Evolutionary conservation across 2,113 vertebrate species (phyloP).

Genomic region (Laticauda colubrina): DNA sequence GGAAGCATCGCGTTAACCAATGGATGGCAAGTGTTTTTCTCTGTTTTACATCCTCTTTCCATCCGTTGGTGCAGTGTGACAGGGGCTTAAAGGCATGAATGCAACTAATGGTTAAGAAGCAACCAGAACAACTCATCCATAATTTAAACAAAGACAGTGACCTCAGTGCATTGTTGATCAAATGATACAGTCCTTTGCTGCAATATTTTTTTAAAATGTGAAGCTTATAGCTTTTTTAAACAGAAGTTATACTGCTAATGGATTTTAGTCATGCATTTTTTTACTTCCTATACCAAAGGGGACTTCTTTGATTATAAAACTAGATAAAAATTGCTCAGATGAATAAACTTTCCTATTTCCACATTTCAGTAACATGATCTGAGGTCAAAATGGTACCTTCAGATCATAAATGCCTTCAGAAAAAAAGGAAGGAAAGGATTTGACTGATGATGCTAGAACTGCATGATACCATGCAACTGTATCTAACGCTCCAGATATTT

Average conservation of each 20-base stretch:
- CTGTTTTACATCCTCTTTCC: too few species aligned
- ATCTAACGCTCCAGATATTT: not conserved
- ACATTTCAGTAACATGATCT: not conserved
- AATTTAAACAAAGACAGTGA: not conserved
- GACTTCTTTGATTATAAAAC: not conserved
- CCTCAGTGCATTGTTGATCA: not conserved
- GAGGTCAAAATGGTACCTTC: not conserved
- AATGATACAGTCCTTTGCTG: not conserved
- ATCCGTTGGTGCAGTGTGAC: too few species aligned
- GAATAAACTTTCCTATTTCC: not conserved
- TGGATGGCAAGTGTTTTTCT: too few species aligned
- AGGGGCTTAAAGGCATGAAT: not conserved
- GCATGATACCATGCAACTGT: not conserved
- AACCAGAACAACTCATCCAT: not conserved
- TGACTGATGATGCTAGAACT: not conserved
- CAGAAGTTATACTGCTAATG: not conserved
- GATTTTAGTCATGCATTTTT: not conserved
- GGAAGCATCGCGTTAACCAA: too few species aligned
- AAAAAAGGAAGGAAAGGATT: not conserved
- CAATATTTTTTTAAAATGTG: not conserved
- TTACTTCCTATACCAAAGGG: not conserved
- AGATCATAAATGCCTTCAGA: not conserved
- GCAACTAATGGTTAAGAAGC: too few species aligned
- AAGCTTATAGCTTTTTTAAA: not conserved
- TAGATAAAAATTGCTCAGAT: not conserved